A percentile compares a stretch with the other conserved stretches of the same genome.
Conservation (phyloP, 1,140 invertebrate genomes). For the Alviniconcha marisindica region DNA sequence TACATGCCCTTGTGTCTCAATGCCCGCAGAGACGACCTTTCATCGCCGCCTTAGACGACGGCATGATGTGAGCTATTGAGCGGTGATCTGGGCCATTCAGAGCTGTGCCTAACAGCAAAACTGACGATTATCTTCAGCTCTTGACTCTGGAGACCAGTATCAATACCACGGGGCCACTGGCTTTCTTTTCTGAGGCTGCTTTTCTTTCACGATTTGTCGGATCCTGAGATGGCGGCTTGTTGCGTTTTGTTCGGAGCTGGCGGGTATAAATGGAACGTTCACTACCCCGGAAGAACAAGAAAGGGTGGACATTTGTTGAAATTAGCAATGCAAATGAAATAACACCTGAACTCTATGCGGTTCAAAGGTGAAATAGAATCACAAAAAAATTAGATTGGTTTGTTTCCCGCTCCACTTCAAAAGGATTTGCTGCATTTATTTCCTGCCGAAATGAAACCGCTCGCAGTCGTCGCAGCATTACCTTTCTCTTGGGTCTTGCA, state of each 20-base stretch:
- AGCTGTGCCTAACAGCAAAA: too few relatives aligned
- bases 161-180: too few relatives aligned
- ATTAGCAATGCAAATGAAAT: conserved; percentile 33
- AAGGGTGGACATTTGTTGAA: conserved; percentile 20
- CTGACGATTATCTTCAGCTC: not conserved
- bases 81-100: not conserved
- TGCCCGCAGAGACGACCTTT: not conserved
- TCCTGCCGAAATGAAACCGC: not conserved
- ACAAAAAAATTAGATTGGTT: too few relatives aligned
- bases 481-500: not conserved
- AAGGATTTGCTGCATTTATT: not conserved
- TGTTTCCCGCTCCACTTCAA: not conserved
- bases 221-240: not conserved
- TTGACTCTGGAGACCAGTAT: not conserved
- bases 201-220: not conserved
- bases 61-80: not conserved
- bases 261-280: not conserved
- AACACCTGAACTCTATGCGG: not conserved
- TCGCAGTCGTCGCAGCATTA: not conserved
- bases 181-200: not conserved
- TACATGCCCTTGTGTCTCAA: not conserved
- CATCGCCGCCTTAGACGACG: not conserved
- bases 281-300: not conserved
- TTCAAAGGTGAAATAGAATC: conserved; percentile 1
- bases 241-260: not conserved